Evolutionary conservation across 2,797 vertebrate species (phyloP).

Genomic region (Sphaeramia orbicularis): DNA sequence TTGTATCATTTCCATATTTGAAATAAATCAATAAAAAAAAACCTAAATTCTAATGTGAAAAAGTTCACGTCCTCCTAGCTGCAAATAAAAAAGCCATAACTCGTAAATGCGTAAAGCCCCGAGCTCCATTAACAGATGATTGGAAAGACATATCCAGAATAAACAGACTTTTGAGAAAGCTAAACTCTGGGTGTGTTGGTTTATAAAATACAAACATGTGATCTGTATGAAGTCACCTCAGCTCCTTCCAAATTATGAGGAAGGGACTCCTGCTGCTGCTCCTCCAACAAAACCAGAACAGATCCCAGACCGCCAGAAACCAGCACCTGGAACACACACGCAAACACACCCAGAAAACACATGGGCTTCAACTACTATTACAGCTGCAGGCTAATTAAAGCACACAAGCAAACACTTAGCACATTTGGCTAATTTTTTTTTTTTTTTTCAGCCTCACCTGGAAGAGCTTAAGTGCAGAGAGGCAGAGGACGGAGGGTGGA

Average conservation of each 20-base stretch:
- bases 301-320: conserved; percentile 81
- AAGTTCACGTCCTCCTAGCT: too few relatives aligned
- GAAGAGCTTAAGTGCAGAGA: conserved; percentile 80
- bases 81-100: too few relatives aligned
- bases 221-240: conserved; percentile 75
- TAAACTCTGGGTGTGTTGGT: not conserved
- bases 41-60: too few relatives aligned
- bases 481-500: conserved; percentile 66
- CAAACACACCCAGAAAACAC: conserved; percentile 17
- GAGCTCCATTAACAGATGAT: too few relatives aligned
- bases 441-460: conserved; percentile 79
- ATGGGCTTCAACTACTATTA: conserved; percentile 22
- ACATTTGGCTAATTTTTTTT: conserved; percentile 24
- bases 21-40: too few relatives aligned
- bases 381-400: conserved; percentile 41
- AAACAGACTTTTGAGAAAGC: not conserved
- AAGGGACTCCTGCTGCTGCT: conserved; percentile 77
- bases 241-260: conserved; percentile 67
- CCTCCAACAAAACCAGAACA: conserved; percentile 81
- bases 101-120: too few relatives aligned
- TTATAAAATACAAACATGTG: conserved; percentile 10
- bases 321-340: conserved; percentile 64
- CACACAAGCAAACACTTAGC: conserved; percentile 37
- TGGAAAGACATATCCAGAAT: too few relatives aligned
- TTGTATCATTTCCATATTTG: too few relatives aligned